Conservation (phyloP, 2,888 invertebrate species). For the Ametastegia equiseti region DNA sequence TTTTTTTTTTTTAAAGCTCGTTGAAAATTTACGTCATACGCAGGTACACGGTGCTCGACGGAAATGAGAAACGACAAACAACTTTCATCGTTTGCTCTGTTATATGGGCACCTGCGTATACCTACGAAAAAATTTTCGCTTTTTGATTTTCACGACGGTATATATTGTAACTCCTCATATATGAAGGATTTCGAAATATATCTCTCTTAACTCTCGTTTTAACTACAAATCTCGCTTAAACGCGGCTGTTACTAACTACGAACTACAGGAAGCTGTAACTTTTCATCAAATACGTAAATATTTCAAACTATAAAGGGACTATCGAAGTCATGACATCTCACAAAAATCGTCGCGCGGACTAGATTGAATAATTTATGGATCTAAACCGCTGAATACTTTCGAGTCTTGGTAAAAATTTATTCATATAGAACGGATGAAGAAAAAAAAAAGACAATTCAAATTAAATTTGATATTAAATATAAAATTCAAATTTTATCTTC, state of each 20-base stretch:
- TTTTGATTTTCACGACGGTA: not conserved
- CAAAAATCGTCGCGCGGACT: not conserved
- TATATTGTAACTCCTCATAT: not conserved
- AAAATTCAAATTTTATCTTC: too few relatives aligned
- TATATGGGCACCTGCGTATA: not conserved
- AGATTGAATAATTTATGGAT: not conserved
- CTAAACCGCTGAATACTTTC: not conserved
- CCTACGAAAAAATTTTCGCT: not conserved
- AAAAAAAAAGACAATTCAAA: too few relatives aligned
- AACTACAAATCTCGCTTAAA: not conserved
- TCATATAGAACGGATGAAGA: not conserved
- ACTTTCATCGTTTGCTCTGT: conserved; percentile 13
- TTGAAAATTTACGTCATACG: conserved; percentile 20
- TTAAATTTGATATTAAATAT: too few relatives aligned
- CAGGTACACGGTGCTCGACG: not conserved
- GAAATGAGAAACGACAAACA: conserved; percentile 13
- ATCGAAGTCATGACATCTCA: not conserved
- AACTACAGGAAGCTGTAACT: not conserved
- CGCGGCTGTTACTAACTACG: not conserved
- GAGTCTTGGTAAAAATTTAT: not conserved
- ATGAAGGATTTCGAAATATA: not conserved
- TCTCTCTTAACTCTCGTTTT: not conserved
- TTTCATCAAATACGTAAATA: not conserved
- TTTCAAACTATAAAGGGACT: not conserved
- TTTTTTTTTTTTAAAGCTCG: not conserved